Conservation (phyloP, 2,113 vertebrate genomes). For the Emydura subglobosa region DNA sequence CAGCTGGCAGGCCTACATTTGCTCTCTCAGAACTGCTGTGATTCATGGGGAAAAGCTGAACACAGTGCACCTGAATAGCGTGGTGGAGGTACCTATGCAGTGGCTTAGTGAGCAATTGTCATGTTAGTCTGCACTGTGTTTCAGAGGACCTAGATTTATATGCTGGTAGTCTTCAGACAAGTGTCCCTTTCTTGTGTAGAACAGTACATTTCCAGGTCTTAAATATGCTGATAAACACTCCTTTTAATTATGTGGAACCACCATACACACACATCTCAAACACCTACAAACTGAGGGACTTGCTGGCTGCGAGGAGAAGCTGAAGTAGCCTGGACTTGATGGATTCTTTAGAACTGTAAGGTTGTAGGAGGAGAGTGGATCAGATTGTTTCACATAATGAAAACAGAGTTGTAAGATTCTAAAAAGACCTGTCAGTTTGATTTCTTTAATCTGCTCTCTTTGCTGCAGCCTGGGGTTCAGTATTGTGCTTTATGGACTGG, state of each 20-base stretch:
- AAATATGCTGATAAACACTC: not conserved
- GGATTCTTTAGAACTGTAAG: fast-evolving
- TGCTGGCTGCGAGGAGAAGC: constrained; percentile 1
- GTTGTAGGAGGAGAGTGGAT: not conserved
- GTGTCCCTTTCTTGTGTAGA: not conserved
- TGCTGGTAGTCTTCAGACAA: not conserved
- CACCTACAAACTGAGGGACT: not conserved
- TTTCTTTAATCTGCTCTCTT: constrained; percentile 40
- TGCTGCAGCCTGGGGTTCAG: constrained; percentile 90
- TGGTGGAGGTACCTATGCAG: not conserved
- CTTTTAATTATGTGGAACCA: not conserved
- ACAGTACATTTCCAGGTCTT: not conserved
- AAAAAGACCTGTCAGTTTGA: not conserved
- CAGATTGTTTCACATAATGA: constrained; percentile 30
- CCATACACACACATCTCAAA: not conserved
- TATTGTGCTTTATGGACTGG: constrained; percentile 93
- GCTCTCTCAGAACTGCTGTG: not conserved
- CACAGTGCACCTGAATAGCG: not conserved
- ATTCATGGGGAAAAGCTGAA: not conserved
- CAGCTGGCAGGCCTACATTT: not conserved
- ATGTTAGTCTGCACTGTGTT: not conserved
- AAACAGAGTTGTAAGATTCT: not conserved
- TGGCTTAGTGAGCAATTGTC: not conserved
- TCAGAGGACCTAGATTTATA: not conserved
- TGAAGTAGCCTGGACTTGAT: not conserved